Percentiles rank a stretch among this genome's conserved stretches.
Evolutionary conservation across 2,113 vertebrate genomes (phyloP).

Genomic region (Hassar affinis): DNA sequence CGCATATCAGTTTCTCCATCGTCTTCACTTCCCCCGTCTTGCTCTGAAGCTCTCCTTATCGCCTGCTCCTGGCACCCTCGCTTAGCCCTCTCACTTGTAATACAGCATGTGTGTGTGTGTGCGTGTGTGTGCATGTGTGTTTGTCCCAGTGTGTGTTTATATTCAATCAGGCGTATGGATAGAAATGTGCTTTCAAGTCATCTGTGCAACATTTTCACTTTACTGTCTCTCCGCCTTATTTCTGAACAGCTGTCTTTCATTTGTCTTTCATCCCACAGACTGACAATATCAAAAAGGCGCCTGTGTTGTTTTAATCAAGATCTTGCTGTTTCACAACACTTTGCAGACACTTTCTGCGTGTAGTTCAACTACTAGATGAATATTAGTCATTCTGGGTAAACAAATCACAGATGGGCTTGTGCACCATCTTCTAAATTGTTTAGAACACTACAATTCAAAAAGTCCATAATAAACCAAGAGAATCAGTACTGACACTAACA

Average conservation of each 20-base stretch:
- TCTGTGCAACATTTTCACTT: constrained; percentile 6
- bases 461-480: neutral
- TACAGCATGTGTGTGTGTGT: constrained; percentile 12
- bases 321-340: neutral
- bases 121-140: neutral
- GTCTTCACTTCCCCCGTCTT: constrained; percentile 34
- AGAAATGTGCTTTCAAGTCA: constrained; percentile 20
- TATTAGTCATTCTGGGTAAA: constrained; percentile 3
- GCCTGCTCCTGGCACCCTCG: constrained; percentile 22
- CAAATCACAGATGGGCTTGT: constrained; percentile 11
- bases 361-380: constrained; percentile 6
- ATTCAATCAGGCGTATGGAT: constrained; percentile 24
- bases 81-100: constrained; percentile 33
- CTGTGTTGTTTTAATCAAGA: constrained; percentile 1
- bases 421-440: neutral
- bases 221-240: constrained; percentile 26
- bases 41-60: constrained; percentile 36
- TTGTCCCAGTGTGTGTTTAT: neutral
- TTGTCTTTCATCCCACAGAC: constrained; percentile 13
- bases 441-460: neutral
- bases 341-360: neutral
- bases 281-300: neutral
- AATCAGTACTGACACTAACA: neutral
- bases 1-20: constrained; percentile 71
- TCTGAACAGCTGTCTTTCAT: constrained; percentile 22